These are phyloP conservation scores for Phalloptychus januarius DNA, from an alignment of 2,797 vertebrate genomes.

Conservation along the genomic window DNA sequence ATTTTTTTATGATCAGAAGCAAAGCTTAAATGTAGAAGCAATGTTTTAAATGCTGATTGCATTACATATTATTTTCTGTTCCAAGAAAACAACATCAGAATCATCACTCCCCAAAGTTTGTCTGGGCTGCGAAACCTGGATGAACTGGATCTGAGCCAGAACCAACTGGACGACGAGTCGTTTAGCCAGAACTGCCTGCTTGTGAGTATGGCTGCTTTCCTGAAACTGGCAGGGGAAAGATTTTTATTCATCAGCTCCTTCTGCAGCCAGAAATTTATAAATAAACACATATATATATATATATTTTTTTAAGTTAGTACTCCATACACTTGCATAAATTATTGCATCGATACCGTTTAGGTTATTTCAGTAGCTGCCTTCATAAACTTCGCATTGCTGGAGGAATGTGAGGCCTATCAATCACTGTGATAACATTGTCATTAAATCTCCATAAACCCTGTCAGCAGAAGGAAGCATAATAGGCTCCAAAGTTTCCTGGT, in stretches of 20 bases:
- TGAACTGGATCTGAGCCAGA: constrained; percentile 84
- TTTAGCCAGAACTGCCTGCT: constrained; percentile 73
- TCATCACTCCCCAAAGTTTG: constrained; percentile 69
- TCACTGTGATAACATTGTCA: neutral
- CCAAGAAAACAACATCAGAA: constrained; percentile 81
- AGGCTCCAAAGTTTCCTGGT: neutral
- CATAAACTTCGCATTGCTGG: neutral
- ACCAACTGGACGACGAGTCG: constrained; percentile 77
- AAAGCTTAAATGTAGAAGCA: neutral
- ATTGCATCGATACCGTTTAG: neutral
- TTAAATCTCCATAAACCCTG: neutral
- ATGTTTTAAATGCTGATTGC: neutral
- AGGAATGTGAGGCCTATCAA: neutral
- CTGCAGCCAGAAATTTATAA: neutral
- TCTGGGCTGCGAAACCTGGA: constrained; percentile 79
- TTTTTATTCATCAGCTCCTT: neutral
- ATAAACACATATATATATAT: too few species aligned
- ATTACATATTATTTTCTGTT: constrained; percentile 20
- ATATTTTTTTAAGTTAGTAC: too few species aligned
- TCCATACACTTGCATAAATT: neutral
- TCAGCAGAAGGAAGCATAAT: neutral
- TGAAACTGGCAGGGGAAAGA: neutral
- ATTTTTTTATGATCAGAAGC: neutral
- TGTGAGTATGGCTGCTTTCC: constrained; percentile 61
- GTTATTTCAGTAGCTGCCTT: neutral